Base-by-base conservation (phyloP, 1,140 invertebrate species). In the Eurosta solidaginis region DNA sequence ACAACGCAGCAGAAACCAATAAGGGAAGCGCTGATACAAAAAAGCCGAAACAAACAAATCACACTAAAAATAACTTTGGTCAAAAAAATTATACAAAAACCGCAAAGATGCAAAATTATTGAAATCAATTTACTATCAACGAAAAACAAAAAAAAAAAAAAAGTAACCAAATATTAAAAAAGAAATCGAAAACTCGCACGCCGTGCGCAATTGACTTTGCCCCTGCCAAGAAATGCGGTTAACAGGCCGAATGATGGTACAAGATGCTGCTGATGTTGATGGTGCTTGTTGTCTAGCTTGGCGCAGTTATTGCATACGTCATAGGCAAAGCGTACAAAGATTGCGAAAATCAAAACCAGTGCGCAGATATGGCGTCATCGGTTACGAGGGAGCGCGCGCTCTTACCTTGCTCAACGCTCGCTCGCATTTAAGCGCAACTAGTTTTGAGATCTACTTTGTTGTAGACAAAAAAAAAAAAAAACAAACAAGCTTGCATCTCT, bases 221-320 rank as follows among this genome's bases (percentile, higher is more conserved):
- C 33, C 59, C 59, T 68, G 59, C 14, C 59, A 33, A 40, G 59
- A 22, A 68, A 68, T 29, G 59, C 59, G 59, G 59, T 68, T 68
- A 68, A 29, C 59, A 68, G 59, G 59, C 59, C 59, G 59, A 33
- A 68, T 68, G 33, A 68, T 68, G 59, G n/a, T n/a, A n/a, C n/a
- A n/a, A n/a, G n/a, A 36, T 68, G 59, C n/a, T 68, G 33, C 1
- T 20, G 59, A 5, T 20, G 10, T 40, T 68, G 33, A 5, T 68
- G 59, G 59, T 7, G 9, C 5, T n/a, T 10, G 33, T 17, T 14
- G 10, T 33, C 12, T 17, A 17, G 20, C 9, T 17, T 52, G 7
- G 10, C 49, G 45, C 20, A n/a, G 59, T n/a, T n/a, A n/a, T n/a
- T n/a, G n/a, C n/a, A 40, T 68, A 42, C 59, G 59, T 68, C 59